These are phyloP conservation scores for Amaurobius ferox DNA, from an alignment of 2,888 invertebrate species.

Conservation along the genomic window DNA sequence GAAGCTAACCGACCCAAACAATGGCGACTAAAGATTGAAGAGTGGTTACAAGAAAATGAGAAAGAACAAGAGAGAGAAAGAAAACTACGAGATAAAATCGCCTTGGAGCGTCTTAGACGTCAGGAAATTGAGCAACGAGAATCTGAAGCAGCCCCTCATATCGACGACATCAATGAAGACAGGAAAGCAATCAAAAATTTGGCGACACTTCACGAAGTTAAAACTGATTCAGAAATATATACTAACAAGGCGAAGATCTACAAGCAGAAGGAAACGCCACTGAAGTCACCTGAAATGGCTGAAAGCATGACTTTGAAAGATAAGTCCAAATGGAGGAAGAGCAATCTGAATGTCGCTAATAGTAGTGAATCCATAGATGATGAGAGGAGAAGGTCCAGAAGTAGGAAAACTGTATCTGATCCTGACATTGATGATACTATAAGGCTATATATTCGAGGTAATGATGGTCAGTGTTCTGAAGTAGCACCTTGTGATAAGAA, in stretches of 20 bases:
- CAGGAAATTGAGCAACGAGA: slow-evolving; percentile 54
- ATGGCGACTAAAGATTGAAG: slow-evolving; percentile 93
- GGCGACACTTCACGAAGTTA: slow-evolving; percentile 46
- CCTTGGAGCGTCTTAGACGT: slow-evolving; percentile 37
- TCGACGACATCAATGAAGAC: slow-evolving; percentile 38
- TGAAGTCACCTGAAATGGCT: slow-evolving; percentile 60
- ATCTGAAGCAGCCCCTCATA: slow-evolving; percentile 9
- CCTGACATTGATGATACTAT: slow-evolving; percentile 63
- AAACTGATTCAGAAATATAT: slow-evolving; percentile 70
- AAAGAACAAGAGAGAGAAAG: slow-evolving; percentile 82
- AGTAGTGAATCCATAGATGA: slow-evolving; percentile 84
- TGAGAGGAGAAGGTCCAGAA: slow-evolving; percentile 80
- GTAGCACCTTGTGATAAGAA: too few relatives aligned
- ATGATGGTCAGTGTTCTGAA: slow-evolving; percentile 2
- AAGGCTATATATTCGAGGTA: slow-evolving; percentile 43
- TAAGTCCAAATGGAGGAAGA: slow-evolving; percentile 87
- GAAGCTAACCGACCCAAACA: slow-evolving; percentile 76
- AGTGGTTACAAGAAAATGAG: slow-evolving; percentile 92
- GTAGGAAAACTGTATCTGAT: slow-evolving; percentile 48
- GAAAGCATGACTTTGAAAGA: slow-evolving; percentile 82
- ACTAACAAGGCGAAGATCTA: slow-evolving; percentile 54
- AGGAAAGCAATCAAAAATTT: slow-evolving; percentile 32
- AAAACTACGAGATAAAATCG: slow-evolving; percentile 59
- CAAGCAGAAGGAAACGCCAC: slow-evolving; percentile 23
- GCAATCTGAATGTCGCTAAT: slow-evolving; percentile 80